Percentiles rank a stretch among this genome's conserved stretches.
These are phyloP conservation scores for Tiliqua scincoides DNA, from an alignment of 2,113 vertebrate genomes.

Conservation along the genomic window DNA sequence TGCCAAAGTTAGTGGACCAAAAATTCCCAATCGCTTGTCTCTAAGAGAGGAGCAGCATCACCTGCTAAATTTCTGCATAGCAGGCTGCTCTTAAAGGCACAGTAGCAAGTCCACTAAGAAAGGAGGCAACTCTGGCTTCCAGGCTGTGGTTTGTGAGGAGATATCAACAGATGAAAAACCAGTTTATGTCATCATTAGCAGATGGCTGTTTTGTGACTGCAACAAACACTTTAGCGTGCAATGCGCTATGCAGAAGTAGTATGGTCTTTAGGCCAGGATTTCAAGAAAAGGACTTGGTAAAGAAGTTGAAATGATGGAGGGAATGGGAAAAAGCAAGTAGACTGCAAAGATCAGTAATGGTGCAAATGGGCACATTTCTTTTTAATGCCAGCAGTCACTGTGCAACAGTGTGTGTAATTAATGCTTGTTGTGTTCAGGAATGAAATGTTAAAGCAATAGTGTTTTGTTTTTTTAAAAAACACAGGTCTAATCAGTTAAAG, in stretches of 20 bases:
- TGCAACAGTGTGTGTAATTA: constrained; percentile 45
- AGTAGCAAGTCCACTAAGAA: neutral
- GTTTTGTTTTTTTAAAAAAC: too few species aligned
- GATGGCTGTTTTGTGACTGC: neutral
- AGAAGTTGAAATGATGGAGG: neutral
- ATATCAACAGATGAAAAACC: constrained; percentile 36
- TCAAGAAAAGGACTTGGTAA: neutral
- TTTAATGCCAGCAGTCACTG: constrained; percentile 20
- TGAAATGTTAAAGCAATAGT: constrained; percentile 41
- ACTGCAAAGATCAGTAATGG: constrained; percentile 46
- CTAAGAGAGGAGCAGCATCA: neutral
- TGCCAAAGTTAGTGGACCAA: neutral
- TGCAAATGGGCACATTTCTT: constrained; percentile 44
- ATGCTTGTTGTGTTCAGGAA: constrained; percentile 51
- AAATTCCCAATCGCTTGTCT: neutral
- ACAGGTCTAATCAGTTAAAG: constrained; percentile 51
- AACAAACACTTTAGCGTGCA: neutral
- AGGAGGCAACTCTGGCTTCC: neutral
- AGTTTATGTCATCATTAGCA: constrained; percentile 48
- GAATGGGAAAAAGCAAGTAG: constrained; percentile 5
- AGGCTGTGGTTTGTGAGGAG: constrained; percentile 41
- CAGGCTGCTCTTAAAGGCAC: constrained; percentile 17
- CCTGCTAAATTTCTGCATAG: neutral
- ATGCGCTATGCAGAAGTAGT: neutral
- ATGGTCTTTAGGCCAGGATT: neutral